Base-by-base conservation (phyloP, 2,888 invertebrate genomes). In the Cheiracanthium punctorium region DNA sequence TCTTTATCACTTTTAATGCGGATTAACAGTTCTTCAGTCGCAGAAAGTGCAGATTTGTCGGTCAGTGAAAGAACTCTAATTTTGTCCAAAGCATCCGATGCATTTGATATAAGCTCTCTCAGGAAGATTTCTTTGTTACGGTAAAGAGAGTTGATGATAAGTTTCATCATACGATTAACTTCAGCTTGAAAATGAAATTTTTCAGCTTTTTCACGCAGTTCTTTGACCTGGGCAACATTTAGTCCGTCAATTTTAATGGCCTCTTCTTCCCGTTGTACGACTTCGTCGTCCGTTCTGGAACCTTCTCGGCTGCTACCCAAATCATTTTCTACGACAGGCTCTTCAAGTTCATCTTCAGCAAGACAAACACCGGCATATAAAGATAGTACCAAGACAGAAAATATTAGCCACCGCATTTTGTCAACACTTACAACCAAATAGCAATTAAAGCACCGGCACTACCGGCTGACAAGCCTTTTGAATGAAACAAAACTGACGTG, bases 111-210 rank as follows among this genome's bases (percentile, higher is more conserved):
- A 92, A 99, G 93, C 93, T 99, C 99, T 91, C 99, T 94, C 88
- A 99, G 93, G 94, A 98, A 99, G 90, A 99, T 98, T 95, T 99
- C 99, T 93, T 99, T 99, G 92, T 99, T 99, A 90, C 98, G 95
- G 93, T 99, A 99, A 10, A 99, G 93, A 10, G 99, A 99, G 93
- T 99, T 99, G 92, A 99, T 99, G 92, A 99, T 99, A 86, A 99
- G 94, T 92, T 99, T 99, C 99, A 99, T 99, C 98, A 99, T 98
- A 84, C 99, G 96, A 93, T 98, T 98, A 64, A 99, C 99, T 93
- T 99, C 99, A 0, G 99, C 98, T 93, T 99, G 97, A 93, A 98
- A 99, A 32, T 95, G 94, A 91, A 94, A 96, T 91, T 96, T 97
- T 91, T 96, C 96, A 0, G 98, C 95, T 89, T 95, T 95, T 70